A percentile compares a stretch with the other conserved stretches of the same genome.
phyloP scores from a whole-genome alignment of 2,888 invertebrate species.

The Macrosiphum euphorbiae region DNA sequence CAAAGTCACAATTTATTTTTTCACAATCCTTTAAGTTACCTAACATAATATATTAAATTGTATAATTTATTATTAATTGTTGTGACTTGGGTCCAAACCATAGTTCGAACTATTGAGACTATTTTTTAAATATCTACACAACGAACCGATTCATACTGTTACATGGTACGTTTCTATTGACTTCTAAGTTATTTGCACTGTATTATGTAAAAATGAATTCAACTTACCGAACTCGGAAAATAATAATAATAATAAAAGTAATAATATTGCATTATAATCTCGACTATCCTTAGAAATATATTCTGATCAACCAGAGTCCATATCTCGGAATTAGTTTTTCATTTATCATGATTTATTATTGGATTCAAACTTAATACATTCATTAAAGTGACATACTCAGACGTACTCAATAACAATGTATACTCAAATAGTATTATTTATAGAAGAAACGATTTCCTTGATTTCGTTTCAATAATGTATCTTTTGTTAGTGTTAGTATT shows the following conservation, averaged over 20 bases:
- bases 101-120: background rate
- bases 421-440: background rate
- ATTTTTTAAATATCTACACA: background rate
- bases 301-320: background rate
- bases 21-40: background rate
- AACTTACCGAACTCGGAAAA: too few species aligned
- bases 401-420: background rate
- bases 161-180: background rate
- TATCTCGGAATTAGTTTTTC: background rate
- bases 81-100: too few species aligned
- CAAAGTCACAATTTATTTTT: background rate
- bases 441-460: background rate
- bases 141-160: background rate
- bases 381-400: background rate
- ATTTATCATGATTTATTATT: background rate
- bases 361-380: background rate
- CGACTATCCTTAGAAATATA: background rate
- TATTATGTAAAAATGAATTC: too few species aligned
- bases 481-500: background rate
- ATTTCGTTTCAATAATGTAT: background rate
- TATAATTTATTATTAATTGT: background rate
- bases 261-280: background rate
- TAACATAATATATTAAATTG: background rate
- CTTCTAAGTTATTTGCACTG: background rate
- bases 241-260: background rate